Percentiles rank a stretch among this genome's conserved stretches.
These are phyloP conservation scores for Halocynthia roretzi DNA, from an alignment of 23 tunicate genomes.

Conservation along the genomic window DNA sequence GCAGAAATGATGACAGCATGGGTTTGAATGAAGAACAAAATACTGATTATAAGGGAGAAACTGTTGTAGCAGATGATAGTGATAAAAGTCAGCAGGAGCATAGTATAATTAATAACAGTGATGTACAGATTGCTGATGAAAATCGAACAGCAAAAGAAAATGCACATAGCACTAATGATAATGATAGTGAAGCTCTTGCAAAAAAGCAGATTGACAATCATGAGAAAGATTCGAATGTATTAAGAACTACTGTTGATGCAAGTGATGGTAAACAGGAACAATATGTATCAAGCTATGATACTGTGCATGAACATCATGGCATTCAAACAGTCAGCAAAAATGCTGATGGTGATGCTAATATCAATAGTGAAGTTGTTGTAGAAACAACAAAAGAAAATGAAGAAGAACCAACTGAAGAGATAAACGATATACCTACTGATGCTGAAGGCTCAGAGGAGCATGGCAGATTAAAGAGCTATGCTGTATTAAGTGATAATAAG, in stretches of 20 bases:
- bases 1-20: not conserved
- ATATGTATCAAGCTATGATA: not conserved
- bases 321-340: not conserved
- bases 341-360: not conserved
- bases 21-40: not conserved
- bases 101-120: not conserved
- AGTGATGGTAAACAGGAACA: constrained; percentile 11
- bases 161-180: not conserved
- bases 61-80: not conserved
- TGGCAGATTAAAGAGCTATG: too few relatives aligned
- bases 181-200: not conserved
- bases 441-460: not conserved
- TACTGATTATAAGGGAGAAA: not conserved
- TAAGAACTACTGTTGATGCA: not conserved
- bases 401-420: not conserved
- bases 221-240: not conserved
- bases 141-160: not conserved
- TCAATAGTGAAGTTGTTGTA: not conserved
- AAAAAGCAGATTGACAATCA: not conserved
- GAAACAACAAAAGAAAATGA: not conserved
- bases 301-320: not conserved
- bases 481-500: not conserved
- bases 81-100: not conserved
- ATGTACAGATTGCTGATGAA: not conserved
- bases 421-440: not conserved